A percentile compares a stretch with the other conserved stretches of the same genome.
Conservation (phyloP, 2,888 invertebrate genomes). For the Autographa pulchrina region DNA sequence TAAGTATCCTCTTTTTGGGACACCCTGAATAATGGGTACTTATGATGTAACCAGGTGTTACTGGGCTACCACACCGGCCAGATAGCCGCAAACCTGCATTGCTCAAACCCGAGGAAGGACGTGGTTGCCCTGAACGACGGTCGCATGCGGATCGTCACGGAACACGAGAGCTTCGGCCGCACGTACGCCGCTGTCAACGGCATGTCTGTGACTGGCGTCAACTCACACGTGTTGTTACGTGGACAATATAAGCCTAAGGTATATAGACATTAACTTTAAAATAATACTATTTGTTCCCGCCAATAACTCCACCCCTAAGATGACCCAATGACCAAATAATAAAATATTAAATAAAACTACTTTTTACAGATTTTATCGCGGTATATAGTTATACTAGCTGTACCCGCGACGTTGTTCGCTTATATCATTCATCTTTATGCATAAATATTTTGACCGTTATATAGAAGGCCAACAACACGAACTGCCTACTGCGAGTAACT, state of each 20-base stretch:
- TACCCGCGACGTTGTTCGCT: too few species aligned
- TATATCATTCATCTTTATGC: too few species aligned
- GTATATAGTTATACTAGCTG: too few species aligned
- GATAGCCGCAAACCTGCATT: constrained; percentile 93
- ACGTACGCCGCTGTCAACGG: constrained; percentile 76
- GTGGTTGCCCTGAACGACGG: constrained; percentile 84
- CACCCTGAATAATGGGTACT: not conserved
- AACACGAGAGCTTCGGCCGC: constrained; percentile 87
- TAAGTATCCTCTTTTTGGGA: too few species aligned
- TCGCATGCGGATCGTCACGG: constrained; percentile 89
- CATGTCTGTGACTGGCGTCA: constrained; percentile 71
- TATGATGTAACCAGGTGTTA: constrained; percentile 67
- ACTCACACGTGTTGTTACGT: constrained; percentile 71
- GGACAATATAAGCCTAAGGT: constrained; percentile 72
- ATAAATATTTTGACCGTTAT: too few species aligned
- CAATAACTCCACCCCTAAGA: too few species aligned
- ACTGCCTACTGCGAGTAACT: too few species aligned
- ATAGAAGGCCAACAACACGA: too few species aligned
- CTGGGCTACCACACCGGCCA: constrained; percentile 91
- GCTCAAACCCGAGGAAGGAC: constrained; percentile 85
- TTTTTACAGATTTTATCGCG: too few species aligned
- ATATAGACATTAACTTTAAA: not conserved
- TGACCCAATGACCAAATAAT: too few species aligned
- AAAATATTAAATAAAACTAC: too few species aligned
- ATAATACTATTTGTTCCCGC: too few species aligned